A percentile compares a stretch with the other conserved stretches of the same genome.
Evolutionary conservation across 2,797 vertebrate species (phyloP).

Genomic region (Cephalopachus bancanus): DNA sequence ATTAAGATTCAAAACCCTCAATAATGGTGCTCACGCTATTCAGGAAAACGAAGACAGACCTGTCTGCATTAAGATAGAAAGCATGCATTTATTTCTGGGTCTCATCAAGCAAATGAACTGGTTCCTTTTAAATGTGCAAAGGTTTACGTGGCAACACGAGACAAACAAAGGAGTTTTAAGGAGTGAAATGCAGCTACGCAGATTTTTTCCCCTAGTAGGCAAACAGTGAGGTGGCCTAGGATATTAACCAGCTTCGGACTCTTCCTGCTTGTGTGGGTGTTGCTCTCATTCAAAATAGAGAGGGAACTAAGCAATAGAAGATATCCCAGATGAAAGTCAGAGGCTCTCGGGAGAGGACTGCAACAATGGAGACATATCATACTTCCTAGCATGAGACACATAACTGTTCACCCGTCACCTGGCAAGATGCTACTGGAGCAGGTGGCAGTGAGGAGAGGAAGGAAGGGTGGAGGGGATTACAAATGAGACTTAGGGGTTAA

Average conservation of each 20-base stretch:
- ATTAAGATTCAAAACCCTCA: slow-evolving; percentile 6
- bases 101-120: neutral
- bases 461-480: slow-evolving; percentile 69
- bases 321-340: neutral
- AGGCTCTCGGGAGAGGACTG: neutral
- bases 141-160: neutral
- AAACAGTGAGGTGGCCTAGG: neutral
- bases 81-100: neutral
- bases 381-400: neutral
- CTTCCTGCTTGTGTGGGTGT: too few relatives aligned
- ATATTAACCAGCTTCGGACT: neutral
- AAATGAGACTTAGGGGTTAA: slow-evolving; percentile 68
- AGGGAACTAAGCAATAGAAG: neutral
- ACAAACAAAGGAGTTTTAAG: neutral
- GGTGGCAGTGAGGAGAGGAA: slow-evolving; percentile 47
- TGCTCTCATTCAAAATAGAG: neutral
- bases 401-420: neutral
- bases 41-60: neutral
- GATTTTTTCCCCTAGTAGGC: accelerated
- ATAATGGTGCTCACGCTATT: neutral
- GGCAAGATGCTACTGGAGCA: neutral
- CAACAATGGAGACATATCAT: slow-evolving; percentile 1
- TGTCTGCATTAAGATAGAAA: neutral
- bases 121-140: neutral
- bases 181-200: neutral